These are phyloP conservation scores for Upupa epops DNA, from an alignment of 2,113 vertebrate genomes.

Conservation along the genomic window DNA sequence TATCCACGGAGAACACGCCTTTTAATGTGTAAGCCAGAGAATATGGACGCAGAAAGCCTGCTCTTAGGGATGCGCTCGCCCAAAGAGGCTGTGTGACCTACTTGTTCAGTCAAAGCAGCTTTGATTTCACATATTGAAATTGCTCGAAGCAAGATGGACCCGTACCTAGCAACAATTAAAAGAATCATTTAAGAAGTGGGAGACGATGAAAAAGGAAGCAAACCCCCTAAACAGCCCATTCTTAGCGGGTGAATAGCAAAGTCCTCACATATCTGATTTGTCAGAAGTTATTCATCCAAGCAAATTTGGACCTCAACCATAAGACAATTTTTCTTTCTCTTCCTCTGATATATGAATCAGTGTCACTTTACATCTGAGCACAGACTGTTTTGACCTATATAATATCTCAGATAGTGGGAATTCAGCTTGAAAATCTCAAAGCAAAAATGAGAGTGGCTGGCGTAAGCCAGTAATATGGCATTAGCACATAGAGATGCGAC, in stretches of 20 bases:
- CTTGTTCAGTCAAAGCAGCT: conserved; percentile 61
- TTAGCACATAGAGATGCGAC: background rate
- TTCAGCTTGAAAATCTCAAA: conserved; percentile 32
- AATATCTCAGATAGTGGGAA: conserved; percentile 20
- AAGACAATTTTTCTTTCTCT: background rate
- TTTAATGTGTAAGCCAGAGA: background rate
- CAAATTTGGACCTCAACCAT: background rate
- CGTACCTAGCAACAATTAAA: conserved; percentile 46
- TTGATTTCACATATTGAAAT: conserved; percentile 16
- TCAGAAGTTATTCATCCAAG: conserved; percentile 26
- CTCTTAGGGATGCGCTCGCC: background rate
- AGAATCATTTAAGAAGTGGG: conserved; percentile 14
- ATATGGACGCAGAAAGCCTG: background rate
- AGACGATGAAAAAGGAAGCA: background rate
- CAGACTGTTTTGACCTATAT: conserved; percentile 50
- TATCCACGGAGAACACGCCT: background rate
- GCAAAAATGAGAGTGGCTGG: conserved; percentile 11
- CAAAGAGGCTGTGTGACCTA: conserved; percentile 44
- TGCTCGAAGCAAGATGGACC: background rate
- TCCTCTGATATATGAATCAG: conserved; percentile 14
- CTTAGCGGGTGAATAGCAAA: background rate
- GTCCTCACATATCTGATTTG: background rate
- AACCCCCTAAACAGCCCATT: conserved; percentile 27
- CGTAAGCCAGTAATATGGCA: conserved; percentile 35
- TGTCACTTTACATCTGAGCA: conserved; percentile 41